Evolutionary conservation across 35 echinoderm and acorn worm genomes (phyloP).

Genomic region (Heliocidaris tuberculata): DNA sequence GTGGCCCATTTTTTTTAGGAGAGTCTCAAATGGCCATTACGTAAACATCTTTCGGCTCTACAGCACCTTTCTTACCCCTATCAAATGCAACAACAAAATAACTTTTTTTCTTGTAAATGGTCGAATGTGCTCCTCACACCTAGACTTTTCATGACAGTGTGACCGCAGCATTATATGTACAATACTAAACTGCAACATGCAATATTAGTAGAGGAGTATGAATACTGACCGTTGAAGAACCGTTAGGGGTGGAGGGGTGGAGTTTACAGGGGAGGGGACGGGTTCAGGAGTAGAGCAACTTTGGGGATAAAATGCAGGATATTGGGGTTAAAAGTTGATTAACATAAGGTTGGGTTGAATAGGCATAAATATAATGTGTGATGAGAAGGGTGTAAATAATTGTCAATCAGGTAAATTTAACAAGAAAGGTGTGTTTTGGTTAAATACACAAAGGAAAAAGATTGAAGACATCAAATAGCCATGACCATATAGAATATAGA

Average conservation of each 20-base stretch:
- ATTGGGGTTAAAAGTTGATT: neutral
- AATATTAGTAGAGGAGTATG: neutral
- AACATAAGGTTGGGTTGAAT: neutral
- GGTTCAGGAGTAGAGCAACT: slow-evolving; percentile 29
- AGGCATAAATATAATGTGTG: neutral
- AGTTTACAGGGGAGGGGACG: slow-evolving; percentile 5
- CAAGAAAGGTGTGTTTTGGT: neutral
- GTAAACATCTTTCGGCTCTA: too few relatives aligned
- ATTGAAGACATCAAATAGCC: neutral
- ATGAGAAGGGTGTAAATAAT: neutral
- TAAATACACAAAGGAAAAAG: neutral
- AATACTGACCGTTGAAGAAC: slow-evolving; percentile 35
- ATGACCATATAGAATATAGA: neutral
- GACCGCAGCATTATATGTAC: too few relatives aligned
- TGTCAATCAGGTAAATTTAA: neutral
- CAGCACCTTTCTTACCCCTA: too few relatives aligned
- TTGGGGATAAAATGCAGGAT: neutral
- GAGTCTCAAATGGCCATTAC: too few relatives aligned
- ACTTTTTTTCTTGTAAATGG: too few relatives aligned
- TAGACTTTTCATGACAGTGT: too few relatives aligned
- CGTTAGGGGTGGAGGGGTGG: slow-evolving; percentile 17
- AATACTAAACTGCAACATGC: too few relatives aligned
- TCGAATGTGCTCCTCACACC: too few relatives aligned
- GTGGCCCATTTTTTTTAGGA: too few relatives aligned
- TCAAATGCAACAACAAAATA: too few relatives aligned